Base-by-base conservation (phyloP, 2,113 vertebrate species). In the Podarcis raffonei region DNA sequence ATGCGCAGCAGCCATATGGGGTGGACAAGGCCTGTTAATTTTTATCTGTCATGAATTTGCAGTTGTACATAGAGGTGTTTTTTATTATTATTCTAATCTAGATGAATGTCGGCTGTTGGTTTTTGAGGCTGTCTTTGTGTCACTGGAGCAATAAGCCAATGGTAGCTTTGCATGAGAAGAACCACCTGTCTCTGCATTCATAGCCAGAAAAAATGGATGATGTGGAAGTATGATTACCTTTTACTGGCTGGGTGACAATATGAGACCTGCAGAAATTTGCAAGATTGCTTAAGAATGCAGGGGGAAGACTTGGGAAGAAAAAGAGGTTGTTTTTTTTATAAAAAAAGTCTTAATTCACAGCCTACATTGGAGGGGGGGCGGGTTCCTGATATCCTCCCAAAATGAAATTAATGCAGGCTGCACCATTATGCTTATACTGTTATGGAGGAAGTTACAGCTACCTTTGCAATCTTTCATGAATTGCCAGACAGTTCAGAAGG, bases 401-500 rank as follows among this genome's bases (percentile, higher is more conserved):
- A 59, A 87, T 72, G 35, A 62, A 74, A 22, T 81, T 59, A 71
- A 37, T 15, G 35, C 4, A n/a, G 62, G 12, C 42, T 87, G n/a
- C 5, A 30, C 35, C 59, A 13, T 0, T 1, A 71, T 53, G 15
- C 35, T 72, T 87, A n/a, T 9, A 82, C 6, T 87, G 27, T 59
- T 72, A 59, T 72, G 53, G 25, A 11, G 81, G 39, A 81, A 75
- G 74, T 62, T 74, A 5, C 35, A 87, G 79, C 18, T 42, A 65
- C 16, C 35, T 39, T 81, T 75, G 42, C 66, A 59, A 37, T 81
- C 66, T 81, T 87, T 72, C 68, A 59, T 86, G 66, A 27, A 48
- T 87, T 87, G 4, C 53, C 53, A 74, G 68, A n/a, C 18, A 62
- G 27, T 65, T 87, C 82, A 82, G 35, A 87, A 81, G 53, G 57